Base-by-base conservation (phyloP, 2,113 vertebrate species). In the Nibea albiflora region DNA sequence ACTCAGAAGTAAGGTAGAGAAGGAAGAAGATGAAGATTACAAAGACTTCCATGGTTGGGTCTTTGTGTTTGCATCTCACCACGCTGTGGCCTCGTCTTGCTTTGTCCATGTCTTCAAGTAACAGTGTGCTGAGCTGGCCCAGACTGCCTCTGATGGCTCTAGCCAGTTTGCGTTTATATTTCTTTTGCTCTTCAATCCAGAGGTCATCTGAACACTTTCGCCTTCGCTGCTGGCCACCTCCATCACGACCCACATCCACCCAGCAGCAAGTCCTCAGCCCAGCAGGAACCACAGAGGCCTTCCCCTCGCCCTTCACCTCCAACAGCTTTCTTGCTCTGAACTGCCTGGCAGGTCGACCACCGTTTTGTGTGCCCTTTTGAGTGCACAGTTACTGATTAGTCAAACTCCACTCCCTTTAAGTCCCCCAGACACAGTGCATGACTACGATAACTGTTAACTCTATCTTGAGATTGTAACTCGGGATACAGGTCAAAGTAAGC, bases 181-280 rank as follows among this genome's bases (percentile, higher is more conserved):
- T 95, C 91, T 94, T 96, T 81, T 84, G 91, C 76, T 97, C 95
- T 88, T 93, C 92, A 11, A 97, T 93, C 96, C 96, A 96, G 69
- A 96, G 84, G 85, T 97, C 96, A 80, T 97, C 97, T 39, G 93
- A 90, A 88, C 95, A 96, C 91, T 91, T 87, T 61, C 75, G 85
- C 24, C 91, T 83, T 17, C 31, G 80, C 74, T 81, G 89, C 64
- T 71, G 86, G 63, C 79, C 90, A 44, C 54, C 12, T 85, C 58
- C 46, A 24, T 15, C 24, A 22, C 0, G 19, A 39, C 88, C 81
- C 39, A 75, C 49, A 42, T 86, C 87, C 64, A 76, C 83, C 53
- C 64, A 52, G 1, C 77, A 80, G 91, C 85, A 78, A 4, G 81
- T 77, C 8, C 66, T 52, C 54, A 61, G 76, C 49, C 86, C 73